Conservation (phyloP, 2,888 invertebrate genomes). For the Pollenia amentaria region DNA sequence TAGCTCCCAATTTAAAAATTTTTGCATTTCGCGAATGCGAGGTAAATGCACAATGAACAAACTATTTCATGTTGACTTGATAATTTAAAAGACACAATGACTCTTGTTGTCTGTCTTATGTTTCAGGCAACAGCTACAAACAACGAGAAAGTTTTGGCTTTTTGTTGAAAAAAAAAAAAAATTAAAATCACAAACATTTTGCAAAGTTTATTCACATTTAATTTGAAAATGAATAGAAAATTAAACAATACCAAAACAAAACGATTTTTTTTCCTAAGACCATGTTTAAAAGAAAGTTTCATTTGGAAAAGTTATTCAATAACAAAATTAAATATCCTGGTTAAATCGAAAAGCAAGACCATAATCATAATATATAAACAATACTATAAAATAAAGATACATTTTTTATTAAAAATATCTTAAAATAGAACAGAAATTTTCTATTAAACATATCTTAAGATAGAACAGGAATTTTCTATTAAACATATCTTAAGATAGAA, state of each 20-base stretch:
- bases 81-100: slow-evolving; percentile 73
- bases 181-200: slow-evolving; percentile 25
- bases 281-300: slow-evolving; percentile 60
- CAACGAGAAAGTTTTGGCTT: slow-evolving; percentile 71
- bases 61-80: slow-evolving; percentile 61
- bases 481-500: too few species aligned
- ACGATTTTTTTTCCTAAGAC: not conserved
- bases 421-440: too few species aligned
- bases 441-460: too few species aligned
- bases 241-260: not conserved
- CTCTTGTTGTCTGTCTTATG: slow-evolving; percentile 63
- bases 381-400: too few species aligned
- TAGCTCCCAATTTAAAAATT: slow-evolving; percentile 49
- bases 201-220: slow-evolving; percentile 70
- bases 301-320: too few species aligned
- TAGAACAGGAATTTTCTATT: too few species aligned
- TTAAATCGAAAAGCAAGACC: too few species aligned
- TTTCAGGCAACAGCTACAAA: slow-evolving; percentile 45
- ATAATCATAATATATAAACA: too few species aligned
- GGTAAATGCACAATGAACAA: slow-evolving; percentile 2
- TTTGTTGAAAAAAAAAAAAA: slow-evolving; percentile 29
- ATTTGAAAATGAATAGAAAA: slow-evolving; percentile 56
- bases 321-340: too few species aligned
- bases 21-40: slow-evolving; percentile 45
- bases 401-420: too few species aligned